Conservation (phyloP, 2,113 vertebrate species). For the Mugil cephalus region DNA sequence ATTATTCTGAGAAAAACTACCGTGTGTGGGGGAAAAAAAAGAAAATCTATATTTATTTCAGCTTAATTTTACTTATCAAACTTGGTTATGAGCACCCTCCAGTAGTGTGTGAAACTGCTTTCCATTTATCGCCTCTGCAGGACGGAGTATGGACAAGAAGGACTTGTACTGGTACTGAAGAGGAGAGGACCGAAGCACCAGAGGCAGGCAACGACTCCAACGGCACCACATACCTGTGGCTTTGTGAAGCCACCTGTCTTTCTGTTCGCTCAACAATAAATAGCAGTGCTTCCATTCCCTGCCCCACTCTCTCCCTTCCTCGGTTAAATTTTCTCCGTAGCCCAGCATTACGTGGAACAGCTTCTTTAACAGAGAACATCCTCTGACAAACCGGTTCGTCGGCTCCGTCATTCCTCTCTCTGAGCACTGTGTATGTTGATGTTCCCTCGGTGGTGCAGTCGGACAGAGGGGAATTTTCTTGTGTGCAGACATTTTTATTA, state of each 20-base stretch:
- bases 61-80: no score
- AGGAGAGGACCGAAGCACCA: not conserved
- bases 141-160: slow-evolving; percentile 76
- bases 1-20: not conserved
- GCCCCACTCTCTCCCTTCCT: not conserved
- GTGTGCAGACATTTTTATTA: slow-evolving; percentile 2
- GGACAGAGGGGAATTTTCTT: slow-evolving; percentile 38
- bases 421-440: not conserved
- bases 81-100: no score
- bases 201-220: not conserved
- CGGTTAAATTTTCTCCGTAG: slow-evolving; percentile 43
- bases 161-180: slow-evolving; percentile 83
- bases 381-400: slow-evolving; percentile 77
- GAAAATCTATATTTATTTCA: not conserved
- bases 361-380: slow-evolving; percentile 21
- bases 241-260: not conserved
- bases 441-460: slow-evolving; percentile 12
- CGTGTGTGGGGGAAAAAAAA: not conserved
- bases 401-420: slow-evolving; percentile 24
- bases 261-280: slow-evolving; percentile 3
- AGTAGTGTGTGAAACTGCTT: not conserved
- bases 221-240: not conserved
- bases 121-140: slow-evolving; percentile 47
- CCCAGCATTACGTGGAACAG: slow-evolving; percentile 52
- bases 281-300: slow-evolving; percentile 8